Percentiles rank a stretch among this genome's conserved stretches.
These are phyloP conservation scores for Malacoctenus gilli DNA, from an alignment of 2,797 vertebrate genomes.

Conservation along the genomic window DNA sequence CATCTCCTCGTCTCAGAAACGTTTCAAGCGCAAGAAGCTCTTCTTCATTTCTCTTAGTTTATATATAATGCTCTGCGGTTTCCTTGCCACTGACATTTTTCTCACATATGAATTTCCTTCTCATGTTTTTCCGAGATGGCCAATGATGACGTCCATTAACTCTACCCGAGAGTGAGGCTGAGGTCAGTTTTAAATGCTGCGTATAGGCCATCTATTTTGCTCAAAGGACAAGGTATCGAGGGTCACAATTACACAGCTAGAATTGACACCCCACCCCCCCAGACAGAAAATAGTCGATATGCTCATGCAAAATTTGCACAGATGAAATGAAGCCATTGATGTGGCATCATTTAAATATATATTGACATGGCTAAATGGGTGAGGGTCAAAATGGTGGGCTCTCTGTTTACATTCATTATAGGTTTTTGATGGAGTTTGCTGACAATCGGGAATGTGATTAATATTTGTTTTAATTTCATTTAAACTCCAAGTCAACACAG, in stretches of 20 bases:
- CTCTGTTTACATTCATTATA: slow-evolving; percentile 58
- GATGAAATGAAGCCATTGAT: slow-evolving; percentile 52
- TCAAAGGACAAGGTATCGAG: slow-evolving; percentile 53
- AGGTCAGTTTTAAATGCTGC: slow-evolving; percentile 68
- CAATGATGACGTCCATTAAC: slow-evolving; percentile 71
- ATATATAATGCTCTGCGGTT: slow-evolving; percentile 43
- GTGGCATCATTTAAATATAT: slow-evolving; percentile 58
- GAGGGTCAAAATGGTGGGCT: slow-evolving; percentile 42
- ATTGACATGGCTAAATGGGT: slow-evolving; percentile 63
- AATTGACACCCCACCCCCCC: slow-evolving; percentile 11
- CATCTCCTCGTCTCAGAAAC: no score
- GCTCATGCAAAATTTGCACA: slow-evolving; percentile 44
- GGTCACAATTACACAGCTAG: slow-evolving; percentile 54
- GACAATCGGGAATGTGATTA: slow-evolving; percentile 69
- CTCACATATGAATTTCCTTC: slow-evolving; percentile 53
- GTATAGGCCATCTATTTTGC: slow-evolving; percentile 57
- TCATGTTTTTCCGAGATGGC: slow-evolving; percentile 60
- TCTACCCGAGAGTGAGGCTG: slow-evolving; percentile 48
- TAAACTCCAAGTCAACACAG: slow-evolving; percentile 71
- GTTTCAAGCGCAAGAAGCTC: slow-evolving; percentile 32
- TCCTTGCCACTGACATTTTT: slow-evolving; percentile 49
- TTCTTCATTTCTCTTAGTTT: slow-evolving; percentile 32
- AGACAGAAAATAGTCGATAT: slow-evolving; percentile 31
- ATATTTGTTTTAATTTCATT: slow-evolving; percentile 83
- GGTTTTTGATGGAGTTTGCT: slow-evolving; percentile 71